Conservation (phyloP, 2,797 vertebrate genomes). For the Phylloscopus collybita region DNA sequence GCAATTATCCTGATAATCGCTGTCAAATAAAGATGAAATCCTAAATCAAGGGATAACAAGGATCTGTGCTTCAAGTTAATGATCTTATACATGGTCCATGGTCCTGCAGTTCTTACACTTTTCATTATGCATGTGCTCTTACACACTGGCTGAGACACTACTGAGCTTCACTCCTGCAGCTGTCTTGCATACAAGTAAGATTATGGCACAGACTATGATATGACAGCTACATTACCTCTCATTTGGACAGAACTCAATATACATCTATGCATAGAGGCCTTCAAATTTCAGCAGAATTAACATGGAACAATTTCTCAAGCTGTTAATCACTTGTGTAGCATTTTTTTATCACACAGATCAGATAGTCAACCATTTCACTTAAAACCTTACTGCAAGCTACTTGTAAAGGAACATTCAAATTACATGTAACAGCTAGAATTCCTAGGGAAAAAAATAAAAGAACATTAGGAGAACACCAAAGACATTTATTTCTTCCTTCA, state of each 20-base stretch:
- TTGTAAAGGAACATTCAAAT: not conserved
- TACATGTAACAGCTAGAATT: not conserved
- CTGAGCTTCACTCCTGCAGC: not conserved
- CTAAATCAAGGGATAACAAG: not conserved
- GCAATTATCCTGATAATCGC: not conserved
- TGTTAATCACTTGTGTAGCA: not conserved
- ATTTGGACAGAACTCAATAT: not conserved
- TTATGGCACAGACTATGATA: not conserved
- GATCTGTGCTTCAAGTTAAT: not conserved
- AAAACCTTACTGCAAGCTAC: not conserved
- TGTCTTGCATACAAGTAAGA: not conserved
- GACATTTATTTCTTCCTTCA: not conserved
- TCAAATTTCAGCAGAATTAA: not conserved
- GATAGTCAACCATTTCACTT: not conserved
- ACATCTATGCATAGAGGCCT: not conserved
- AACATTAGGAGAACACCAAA: not conserved
- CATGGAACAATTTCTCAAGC: not conserved
- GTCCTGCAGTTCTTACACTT: not conserved
- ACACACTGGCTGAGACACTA: not conserved
- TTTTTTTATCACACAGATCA: not conserved
- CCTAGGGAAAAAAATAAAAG: not conserved
- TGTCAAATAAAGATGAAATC: constrained; percentile 24
- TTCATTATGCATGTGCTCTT: not conserved
- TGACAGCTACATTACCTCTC: not conserved
- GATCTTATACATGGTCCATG: not conserved